These are phyloP conservation scores for Enteromius anoplus DNA, from an alignment of 2,797 vertebrate species.

Conservation along the genomic window DNA sequence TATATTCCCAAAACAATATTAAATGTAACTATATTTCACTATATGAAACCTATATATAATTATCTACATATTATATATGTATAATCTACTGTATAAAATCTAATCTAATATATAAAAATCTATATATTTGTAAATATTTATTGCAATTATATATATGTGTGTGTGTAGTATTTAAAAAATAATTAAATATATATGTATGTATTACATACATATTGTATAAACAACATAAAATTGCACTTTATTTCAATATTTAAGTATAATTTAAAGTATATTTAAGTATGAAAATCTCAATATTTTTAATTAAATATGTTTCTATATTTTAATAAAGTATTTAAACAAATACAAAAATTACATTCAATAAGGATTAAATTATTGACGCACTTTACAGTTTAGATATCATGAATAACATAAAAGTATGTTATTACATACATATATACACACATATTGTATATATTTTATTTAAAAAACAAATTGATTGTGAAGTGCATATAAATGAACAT, in stretches of 20 bases:
- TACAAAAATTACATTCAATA: background rate
- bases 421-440: background rate
- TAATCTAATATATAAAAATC: too few species aligned
- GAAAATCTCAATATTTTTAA: background rate
- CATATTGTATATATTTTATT: background rate
- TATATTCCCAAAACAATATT: background rate
- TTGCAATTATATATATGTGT: background rate
- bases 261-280: background rate
- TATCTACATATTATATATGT: too few species aligned
- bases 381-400: background rate
- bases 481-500: background rate
- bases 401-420: background rate
- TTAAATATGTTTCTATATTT: background rate
- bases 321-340: background rate
- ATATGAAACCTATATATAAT: too few species aligned
- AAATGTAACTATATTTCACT: background rate
- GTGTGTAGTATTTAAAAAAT: too few species aligned
- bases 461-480: background rate
- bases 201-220: background rate
- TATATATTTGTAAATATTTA: too few species aligned
- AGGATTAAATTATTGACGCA: background rate
- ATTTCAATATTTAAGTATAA: background rate
- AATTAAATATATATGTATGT: background rate
- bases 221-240: background rate
- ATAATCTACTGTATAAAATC: too few species aligned